These are phyloP conservation scores for Mobula hypostoma DNA, from an alignment of 2,113 vertebrate genomes.

Conservation along the genomic window DNA sequence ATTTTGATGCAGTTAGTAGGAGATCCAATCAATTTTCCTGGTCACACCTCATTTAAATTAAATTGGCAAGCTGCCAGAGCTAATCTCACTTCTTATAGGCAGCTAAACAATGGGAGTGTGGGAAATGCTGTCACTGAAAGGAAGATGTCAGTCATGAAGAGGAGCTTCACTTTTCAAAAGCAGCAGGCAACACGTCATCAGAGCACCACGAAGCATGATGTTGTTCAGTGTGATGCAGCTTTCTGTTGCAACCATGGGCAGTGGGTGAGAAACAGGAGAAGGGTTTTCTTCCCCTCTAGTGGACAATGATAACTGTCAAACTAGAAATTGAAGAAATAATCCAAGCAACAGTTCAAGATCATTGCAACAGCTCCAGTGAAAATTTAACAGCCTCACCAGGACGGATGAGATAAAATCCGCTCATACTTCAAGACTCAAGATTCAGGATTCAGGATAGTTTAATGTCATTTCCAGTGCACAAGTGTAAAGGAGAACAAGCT, in stretches of 20 bases:
- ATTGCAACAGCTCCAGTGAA: neutral
- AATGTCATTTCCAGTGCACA: too few species aligned
- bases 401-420: neutral
- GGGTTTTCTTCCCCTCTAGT: neutral
- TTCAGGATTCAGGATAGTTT: too few species aligned
- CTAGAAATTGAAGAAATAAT: neutral
- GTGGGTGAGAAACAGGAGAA: neutral
- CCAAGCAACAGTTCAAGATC: neutral
- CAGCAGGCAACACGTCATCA: neutral
- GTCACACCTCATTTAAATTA: constrained; percentile 30
- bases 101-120: neutral
- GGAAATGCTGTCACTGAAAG: neutral
- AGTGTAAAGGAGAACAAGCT: too few species aligned
- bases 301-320: neutral
- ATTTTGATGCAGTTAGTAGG: constrained; percentile 24
- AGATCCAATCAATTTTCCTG: constrained; percentile 15
- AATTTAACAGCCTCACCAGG: neutral
- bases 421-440: neutral
- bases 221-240: neutral
- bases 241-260: neutral
- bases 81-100: neutral
- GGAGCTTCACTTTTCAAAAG: neutral
- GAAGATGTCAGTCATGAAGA: too few species aligned
- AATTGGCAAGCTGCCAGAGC: constrained; percentile 14
- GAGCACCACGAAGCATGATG: neutral